These are phyloP conservation scores for Aricia agestis DNA, from an alignment of 1,140 invertebrate species.

Conservation along the genomic window DNA sequence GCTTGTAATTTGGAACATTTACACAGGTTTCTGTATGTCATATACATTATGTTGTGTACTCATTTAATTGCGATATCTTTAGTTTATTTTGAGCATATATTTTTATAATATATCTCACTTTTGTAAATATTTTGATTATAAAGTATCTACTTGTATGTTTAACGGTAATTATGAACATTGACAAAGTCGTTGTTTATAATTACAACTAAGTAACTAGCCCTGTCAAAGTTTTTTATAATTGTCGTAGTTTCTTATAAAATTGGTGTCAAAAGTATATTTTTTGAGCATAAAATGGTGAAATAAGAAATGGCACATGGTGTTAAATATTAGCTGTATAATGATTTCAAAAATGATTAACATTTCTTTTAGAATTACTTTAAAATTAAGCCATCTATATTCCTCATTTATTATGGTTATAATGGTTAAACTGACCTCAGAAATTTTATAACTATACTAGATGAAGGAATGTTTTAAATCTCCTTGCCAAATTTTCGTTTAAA, in stretches of 20 bases:
- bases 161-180: neutral
- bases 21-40: conserved; percentile 37
- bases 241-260: too few species aligned
- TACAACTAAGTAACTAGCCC: neutral
- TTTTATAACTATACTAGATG: neutral
- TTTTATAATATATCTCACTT: conserved; percentile 13
- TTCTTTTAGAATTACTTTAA: too few species aligned
- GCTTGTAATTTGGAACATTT: conserved; percentile 30
- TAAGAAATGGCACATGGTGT: too few species aligned
- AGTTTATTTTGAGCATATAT: conserved; percentile 12
- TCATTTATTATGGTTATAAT: too few species aligned
- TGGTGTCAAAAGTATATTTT: too few species aligned
- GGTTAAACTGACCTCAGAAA: too few species aligned
- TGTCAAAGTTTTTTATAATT: too few species aligned
- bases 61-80: conserved; percentile 24
- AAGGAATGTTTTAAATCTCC: conserved; percentile 15
- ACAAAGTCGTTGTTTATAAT: neutral
- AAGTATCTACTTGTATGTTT: conserved; percentile 5
- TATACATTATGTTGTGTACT: conserved; percentile 34
- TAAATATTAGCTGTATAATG: too few species aligned
- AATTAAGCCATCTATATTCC: too few species aligned
- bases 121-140: conserved; percentile 11
- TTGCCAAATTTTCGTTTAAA: conserved; percentile 19
- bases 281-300: too few species aligned
- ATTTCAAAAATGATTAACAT: too few species aligned